These are phyloP conservation scores for Trichonephila clavata DNA, from an alignment of 1,140 invertebrate genomes.

Conservation along the genomic window DNA sequence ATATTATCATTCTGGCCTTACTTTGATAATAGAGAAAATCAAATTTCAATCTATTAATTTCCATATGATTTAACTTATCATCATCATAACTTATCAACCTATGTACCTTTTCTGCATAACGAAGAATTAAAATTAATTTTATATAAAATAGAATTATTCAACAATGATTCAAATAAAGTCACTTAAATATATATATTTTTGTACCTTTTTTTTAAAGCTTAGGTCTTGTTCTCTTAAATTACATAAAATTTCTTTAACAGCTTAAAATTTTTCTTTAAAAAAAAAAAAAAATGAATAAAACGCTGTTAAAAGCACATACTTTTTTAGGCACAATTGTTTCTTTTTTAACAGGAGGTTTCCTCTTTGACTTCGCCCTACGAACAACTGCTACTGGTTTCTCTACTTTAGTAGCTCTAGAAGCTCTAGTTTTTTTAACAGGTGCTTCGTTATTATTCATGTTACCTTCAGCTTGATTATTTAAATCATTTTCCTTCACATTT, in stretches of 20 bases:
- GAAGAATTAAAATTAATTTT: too few relatives aligned
- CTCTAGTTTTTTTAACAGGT: conserved; percentile 22
- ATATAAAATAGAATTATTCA: too few relatives aligned
- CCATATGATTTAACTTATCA: too few relatives aligned
- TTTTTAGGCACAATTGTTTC: conserved; percentile 34
- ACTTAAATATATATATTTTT: too few relatives aligned
- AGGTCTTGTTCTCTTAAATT: too few relatives aligned
- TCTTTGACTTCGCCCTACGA: neutral
- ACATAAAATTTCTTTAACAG: neutral
- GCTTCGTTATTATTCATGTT: neutral
- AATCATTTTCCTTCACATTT: neutral
- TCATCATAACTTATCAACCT: too few relatives aligned
- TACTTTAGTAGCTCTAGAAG: neutral
- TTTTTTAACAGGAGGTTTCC: conserved; percentile 43
- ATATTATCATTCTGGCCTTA: too few relatives aligned
- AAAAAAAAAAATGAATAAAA: neutral
- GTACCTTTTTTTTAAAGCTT: too few relatives aligned
- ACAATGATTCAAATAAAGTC: too few relatives aligned
- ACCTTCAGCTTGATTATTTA: neutral
- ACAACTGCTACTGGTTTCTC: neutral
- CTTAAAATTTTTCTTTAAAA: neutral
- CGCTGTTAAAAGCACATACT: neutral
- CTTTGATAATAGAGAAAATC: too few relatives aligned
- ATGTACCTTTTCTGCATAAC: too few relatives aligned
- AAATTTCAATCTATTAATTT: too few relatives aligned